Conservation (phyloP, 2,888 invertebrate species). For the Lapara coniferarum region DNA sequence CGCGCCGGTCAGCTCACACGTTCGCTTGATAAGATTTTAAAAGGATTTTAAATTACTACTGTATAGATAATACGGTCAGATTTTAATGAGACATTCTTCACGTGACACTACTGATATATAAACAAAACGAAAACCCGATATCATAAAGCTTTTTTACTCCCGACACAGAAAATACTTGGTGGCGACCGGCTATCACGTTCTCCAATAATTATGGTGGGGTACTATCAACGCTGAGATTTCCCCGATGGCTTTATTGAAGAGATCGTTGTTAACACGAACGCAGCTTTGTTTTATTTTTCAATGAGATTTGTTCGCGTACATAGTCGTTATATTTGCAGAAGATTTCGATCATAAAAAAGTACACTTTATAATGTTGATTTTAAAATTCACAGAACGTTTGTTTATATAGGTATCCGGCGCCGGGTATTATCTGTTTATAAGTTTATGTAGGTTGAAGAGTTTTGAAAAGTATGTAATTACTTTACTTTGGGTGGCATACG, state of each 20-base stretch:
- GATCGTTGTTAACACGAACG: conserved; percentile 46
- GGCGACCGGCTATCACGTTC: conserved; percentile 58
- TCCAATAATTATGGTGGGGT: conserved; percentile 65
- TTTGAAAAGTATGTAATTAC: conserved; percentile 34
- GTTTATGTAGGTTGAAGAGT: conserved; percentile 27
- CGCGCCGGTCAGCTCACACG: conserved; percentile 37
- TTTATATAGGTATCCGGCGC: neutral
- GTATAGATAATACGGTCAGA: conserved; percentile 48
- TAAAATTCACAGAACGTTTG: conserved; percentile 26
- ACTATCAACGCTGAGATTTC: conserved; percentile 67
- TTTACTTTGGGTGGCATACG: conserved; percentile 31
- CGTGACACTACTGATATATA: conserved; percentile 50
- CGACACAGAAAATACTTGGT: conserved; percentile 50
- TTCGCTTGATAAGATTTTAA: conserved; percentile 45
- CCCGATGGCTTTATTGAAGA: conserved; percentile 69
- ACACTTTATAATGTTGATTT: conserved; percentile 28
- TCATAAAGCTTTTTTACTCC: conserved; percentile 49
- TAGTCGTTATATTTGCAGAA: neutral
- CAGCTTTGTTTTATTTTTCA: conserved; percentile 31
- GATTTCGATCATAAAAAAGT: conserved; percentile 32
- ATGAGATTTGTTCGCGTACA: conserved; percentile 13
- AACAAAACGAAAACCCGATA: conserved; percentile 47
- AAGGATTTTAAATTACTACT: conserved; percentile 41
- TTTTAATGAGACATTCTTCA: conserved; percentile 63
- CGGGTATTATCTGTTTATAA: conserved; percentile 24